Conservation (phyloP, 2,797 vertebrate species). For the Anas acuta region DNA sequence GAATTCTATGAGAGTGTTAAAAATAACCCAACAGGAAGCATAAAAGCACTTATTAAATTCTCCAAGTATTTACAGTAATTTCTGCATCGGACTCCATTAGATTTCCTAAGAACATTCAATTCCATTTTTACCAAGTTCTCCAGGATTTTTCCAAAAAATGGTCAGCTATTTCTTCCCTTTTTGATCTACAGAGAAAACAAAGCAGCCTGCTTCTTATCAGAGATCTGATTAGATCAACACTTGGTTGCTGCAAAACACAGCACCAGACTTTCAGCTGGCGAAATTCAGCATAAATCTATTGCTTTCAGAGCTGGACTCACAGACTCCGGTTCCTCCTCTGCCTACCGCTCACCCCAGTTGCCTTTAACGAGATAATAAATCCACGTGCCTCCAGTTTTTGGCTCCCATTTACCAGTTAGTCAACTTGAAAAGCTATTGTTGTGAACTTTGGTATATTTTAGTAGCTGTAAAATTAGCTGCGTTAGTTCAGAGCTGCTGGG, state of each 20-base stretch:
- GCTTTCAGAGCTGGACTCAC: not conserved
- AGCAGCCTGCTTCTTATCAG: conserved; percentile 18
- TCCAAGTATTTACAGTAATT: conserved; percentile 64
- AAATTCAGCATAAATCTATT: not conserved
- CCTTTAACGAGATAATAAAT: not conserved
- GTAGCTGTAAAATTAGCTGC: not conserved
- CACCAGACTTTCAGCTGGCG: not conserved
- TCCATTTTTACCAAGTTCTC: conserved; percentile 11
- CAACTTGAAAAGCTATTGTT: not conserved
- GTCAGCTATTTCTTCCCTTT: conserved; percentile 14
- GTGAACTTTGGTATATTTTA: conserved; percentile 11
- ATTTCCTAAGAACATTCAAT: not conserved
- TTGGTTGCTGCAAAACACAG: not conserved
- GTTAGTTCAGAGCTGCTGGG: not conserved
- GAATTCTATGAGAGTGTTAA: conserved; percentile 57
- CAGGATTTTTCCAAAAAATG: conserved; percentile 25
- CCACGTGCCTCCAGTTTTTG: not conserved
- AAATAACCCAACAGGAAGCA: conserved; percentile 70
- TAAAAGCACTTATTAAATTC: conserved; percentile 66
- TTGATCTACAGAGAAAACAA: not conserved
- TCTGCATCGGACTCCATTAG: conserved; percentile 49
- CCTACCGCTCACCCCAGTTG: not conserved
- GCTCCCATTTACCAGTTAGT: not conserved
- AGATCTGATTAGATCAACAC: not conserved
- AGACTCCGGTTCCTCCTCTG: not conserved